Evolutionary conservation across 1,140 invertebrate species (phyloP), one percentile per base, ranked within the genome.

Genomic region (Eupristina koningsbergeri): DNA sequence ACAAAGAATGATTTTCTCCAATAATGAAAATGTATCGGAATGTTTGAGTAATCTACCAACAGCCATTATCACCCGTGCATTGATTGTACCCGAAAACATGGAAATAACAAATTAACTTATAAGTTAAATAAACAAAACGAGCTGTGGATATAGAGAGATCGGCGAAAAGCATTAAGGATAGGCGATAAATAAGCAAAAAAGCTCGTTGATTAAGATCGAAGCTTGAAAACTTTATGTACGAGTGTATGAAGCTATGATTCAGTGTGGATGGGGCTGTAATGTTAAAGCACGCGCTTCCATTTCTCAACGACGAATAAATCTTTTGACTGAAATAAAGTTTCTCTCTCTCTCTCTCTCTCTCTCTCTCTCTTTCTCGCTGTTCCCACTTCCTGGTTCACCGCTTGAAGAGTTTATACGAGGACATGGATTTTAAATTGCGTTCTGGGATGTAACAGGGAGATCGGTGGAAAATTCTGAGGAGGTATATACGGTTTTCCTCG

Each of bases 391-490:
- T 17, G 64, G 84, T 80, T 80, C 80, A 76, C 71, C 82, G 78
- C 71, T 41, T 58, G 74, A 86, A 78, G 84, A 86, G 84, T 87
- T 79, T 87, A 83, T 71, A 87, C 83, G 85, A 80, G 86, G 64
- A 86, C 83, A 86, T 87, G 84, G 86, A 87, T 87, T 88, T 86
- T 86, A 86, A 88, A 86, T 85, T 81, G 83, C 76, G 50, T 84
- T 19, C 3, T 64, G 61, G 50, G 64, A 86, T 74, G 34, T n/a
- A 74, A 45, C 31, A 45, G 50, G 15, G 34, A 81, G 69, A 82
- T 76, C 53, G 36, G 34, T 13, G 47, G 74, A 36, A n/a, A 50
- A 74, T 81, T 26, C 76, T n/a, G 31, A 7, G 73, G 63, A 53
- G 47, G 50, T 75, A n/a, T 71, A 71, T 79, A 80, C n/a, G n/a